These are phyloP conservation scores for Apotomis betuletana DNA, from an alignment of 2,888 invertebrate species.

Conservation along the genomic window DNA sequence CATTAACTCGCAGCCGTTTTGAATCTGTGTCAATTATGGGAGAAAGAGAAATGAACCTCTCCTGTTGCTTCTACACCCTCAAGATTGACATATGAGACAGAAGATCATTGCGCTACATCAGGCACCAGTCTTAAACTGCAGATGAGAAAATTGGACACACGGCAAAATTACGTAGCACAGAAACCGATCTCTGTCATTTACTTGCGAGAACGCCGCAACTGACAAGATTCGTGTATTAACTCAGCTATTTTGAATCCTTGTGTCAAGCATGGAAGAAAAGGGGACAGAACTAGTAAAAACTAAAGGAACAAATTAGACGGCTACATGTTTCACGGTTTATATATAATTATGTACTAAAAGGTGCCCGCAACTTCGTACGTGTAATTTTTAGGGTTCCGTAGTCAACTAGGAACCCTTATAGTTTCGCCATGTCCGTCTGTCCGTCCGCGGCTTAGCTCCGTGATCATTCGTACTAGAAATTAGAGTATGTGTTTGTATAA, in stretches of 20 bases:
- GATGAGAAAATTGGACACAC: slow-evolving; percentile 34
- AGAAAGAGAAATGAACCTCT: neutral
- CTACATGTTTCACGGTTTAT: too few relatives aligned
- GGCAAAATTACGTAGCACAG: slow-evolving; percentile 42
- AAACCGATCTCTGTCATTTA: slow-evolving; percentile 42
- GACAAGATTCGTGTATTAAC: slow-evolving; percentile 35
- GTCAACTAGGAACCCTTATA: too few relatives aligned
- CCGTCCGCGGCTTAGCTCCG: too few relatives aligned
- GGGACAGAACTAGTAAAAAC: too few relatives aligned
- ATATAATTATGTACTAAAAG: too few relatives aligned
- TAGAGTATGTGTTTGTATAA: too few relatives aligned
- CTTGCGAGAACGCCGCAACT: slow-evolving; percentile 40
- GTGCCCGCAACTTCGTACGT: too few relatives aligned
- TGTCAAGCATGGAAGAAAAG: neutral
- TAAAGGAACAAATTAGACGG: too few relatives aligned
- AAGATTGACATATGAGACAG: slow-evolving; percentile 10
- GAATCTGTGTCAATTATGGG: neutral
- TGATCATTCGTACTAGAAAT: too few relatives aligned
- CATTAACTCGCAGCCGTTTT: slow-evolving; percentile 19
- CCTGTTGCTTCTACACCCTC: neutral
- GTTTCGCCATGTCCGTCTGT: too few relatives aligned
- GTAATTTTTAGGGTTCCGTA: too few relatives aligned
- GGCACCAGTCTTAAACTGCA: slow-evolving; percentile 36
- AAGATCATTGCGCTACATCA: slow-evolving; percentile 36
- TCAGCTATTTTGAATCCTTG: slow-evolving; percentile 1